These are phyloP conservation scores for Lampropteryx suffumata DNA, from an alignment of 2,888 invertebrate species.

Conservation along the genomic window DNA sequence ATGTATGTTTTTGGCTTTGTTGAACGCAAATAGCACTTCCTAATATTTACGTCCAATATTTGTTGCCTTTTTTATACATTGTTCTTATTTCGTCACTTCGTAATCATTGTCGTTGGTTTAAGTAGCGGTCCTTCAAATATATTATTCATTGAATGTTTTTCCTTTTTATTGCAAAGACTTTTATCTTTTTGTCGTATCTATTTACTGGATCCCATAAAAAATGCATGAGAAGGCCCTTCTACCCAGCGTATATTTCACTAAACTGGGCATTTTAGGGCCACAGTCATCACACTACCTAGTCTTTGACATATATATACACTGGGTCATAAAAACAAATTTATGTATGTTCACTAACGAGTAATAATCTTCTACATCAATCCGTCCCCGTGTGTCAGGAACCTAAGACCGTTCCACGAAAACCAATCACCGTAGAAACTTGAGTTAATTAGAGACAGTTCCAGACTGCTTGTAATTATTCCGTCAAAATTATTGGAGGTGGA, in stretches of 20 bases:
- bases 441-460: conserved; percentile 11
- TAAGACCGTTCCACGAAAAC: conserved; percentile 1
- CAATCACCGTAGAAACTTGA: conserved; percentile 8
- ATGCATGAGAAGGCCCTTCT: background rate
- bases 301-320: background rate
- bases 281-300: background rate
- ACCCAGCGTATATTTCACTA: background rate
- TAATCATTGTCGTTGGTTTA: too few species aligned
- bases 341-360: too few species aligned
- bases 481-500: conserved; percentile 1
- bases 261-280: background rate
- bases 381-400: background rate
- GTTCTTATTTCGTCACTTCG: background rate
- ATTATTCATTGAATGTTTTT: too few species aligned
- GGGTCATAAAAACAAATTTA: background rate
- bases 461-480: conserved; percentile 15
- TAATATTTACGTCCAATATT: background rate
- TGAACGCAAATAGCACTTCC: background rate
- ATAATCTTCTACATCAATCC: too few species aligned
- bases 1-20: conserved; percentile 1
- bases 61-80: too few species aligned
- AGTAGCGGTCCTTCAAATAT: too few species aligned
- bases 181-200: background rate
- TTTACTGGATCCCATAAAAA: background rate
- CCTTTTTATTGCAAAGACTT: background rate